phyloP scores from a whole-genome alignment of 2,113 vertebrate genomes.

The Brachyhypopomus gauderio region DNA sequence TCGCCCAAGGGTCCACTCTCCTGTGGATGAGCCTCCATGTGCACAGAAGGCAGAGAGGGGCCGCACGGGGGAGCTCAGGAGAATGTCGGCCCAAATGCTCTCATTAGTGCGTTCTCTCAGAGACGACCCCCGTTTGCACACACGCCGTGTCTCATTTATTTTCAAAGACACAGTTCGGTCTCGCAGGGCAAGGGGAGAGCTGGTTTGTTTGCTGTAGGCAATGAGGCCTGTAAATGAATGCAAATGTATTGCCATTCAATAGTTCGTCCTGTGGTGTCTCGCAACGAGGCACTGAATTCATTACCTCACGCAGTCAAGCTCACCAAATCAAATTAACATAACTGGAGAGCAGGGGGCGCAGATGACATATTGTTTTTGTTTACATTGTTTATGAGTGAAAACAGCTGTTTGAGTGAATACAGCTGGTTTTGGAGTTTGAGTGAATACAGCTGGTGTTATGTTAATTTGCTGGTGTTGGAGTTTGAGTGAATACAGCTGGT shows the following conservation, averaged over 20 bases:
- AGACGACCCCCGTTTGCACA: not conserved
- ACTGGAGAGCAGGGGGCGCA: not conserved
- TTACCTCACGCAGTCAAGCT: conserved; percentile 1
- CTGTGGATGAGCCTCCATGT: conserved; percentile 34
- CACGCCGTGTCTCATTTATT: conserved; percentile 41
- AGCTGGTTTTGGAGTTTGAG: too few species aligned
- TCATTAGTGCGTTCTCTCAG: conserved; percentile 29
- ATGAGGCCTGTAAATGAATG: conserved; percentile 30
- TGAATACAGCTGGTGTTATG: too few species aligned
- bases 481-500: too few species aligned
- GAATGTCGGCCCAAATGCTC: conserved; percentile 6
- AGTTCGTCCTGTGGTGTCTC: conserved; percentile 18
- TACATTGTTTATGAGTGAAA: not conserved
- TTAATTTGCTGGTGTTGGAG: too few species aligned
- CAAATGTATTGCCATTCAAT: conserved; percentile 37
- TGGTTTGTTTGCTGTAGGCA: conserved; percentile 23
- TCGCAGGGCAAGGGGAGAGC: not conserved
- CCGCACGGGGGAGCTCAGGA: not conserved
- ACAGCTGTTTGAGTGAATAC: not conserved
- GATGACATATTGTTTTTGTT: not conserved
- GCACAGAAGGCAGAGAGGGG: conserved; percentile 1
- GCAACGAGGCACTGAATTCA: conserved; percentile 34
- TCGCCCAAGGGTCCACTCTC: conserved; percentile 31
- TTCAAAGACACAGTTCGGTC: conserved; percentile 34
- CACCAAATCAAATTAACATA: conserved; percentile 20